Conservation (phyloP, 2,888 invertebrate species). For the Peribatodes rhomboidaria region DNA sequence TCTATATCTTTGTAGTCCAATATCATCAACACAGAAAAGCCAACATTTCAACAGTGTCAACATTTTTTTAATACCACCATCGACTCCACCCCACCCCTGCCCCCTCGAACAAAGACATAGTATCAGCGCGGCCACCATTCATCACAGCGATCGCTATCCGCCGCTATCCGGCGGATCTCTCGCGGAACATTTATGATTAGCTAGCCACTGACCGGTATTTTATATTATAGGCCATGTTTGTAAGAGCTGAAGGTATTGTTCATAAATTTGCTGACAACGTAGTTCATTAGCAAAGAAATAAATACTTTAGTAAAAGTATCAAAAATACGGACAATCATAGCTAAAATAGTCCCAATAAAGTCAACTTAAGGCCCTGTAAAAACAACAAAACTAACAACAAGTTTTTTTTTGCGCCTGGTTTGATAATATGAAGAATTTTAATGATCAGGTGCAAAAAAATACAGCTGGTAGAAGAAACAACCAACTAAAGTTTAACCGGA, state of each 20-base stretch:
- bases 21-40: too few relatives aligned
- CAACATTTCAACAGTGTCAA: background rate
- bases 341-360: too few relatives aligned
- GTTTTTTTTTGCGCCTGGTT: too few relatives aligned
- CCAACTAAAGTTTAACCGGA: too few relatives aligned
- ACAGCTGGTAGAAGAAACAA: too few relatives aligned
- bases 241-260: conserved; percentile 1
- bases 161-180: conserved; percentile 65
- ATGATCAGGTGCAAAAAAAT: too few relatives aligned
- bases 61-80: background rate
- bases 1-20: too few relatives aligned
- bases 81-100: conserved; percentile 48
- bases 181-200: conserved; percentile 65
- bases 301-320: background rate
- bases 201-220: conserved; percentile 58
- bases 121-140: conserved; percentile 65
- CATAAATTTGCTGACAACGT: background rate
- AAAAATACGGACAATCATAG: too few relatives aligned
- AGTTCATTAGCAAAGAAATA: background rate
- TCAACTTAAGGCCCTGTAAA: too few relatives aligned
- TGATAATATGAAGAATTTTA: too few relatives aligned
- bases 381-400: too few relatives aligned
- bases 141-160: conserved; percentile 73
- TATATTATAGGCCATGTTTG: conserved; percentile 12
- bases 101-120: conserved; percentile 70